Percentiles rank a stretch among this genome's conserved stretches.
phyloP scores from a whole-genome alignment of 2,113 vertebrate species.

The human region GRCh38 chrX:141522001-141522500 shows the following conservation, averaged over 20 bases:
- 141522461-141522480: background rate
- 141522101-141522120: background rate
- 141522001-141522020: constrained; percentile 15
- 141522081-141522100: background rate
- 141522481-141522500: background rate
- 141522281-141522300: background rate
- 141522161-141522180: background rate
- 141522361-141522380: background rate
- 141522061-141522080: background rate
- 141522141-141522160: background rate
- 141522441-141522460: background rate
- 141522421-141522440: background rate
- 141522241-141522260: background rate
- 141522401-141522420: background rate
- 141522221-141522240: background rate
- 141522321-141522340: background rate
- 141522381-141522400: background rate
- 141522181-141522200: background rate
- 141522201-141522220: background rate
- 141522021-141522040: background rate
- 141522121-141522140: background rate
- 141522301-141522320: background rate
- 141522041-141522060: background rate
- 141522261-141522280: background rate
- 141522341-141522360: background rate